Evolutionary conservation across 2,797 vertebrate species (phyloP), one percentile per base, ranked within the genome.

Genomic region (Anolis apletophallus): DNA sequence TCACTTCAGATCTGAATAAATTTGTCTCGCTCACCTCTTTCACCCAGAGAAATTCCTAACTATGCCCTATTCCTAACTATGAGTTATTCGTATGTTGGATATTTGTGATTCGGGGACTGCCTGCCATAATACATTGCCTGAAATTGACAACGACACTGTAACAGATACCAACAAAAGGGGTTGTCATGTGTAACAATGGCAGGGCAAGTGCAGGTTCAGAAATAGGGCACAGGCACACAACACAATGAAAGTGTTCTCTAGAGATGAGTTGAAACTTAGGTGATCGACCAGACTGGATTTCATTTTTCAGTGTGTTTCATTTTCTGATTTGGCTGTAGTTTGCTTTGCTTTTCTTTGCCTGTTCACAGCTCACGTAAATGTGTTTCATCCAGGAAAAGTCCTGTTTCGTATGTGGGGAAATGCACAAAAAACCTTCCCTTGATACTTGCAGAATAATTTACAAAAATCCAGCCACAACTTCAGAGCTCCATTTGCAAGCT

Each of bases 231-330:
- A 80, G 17, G 64, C 50, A 23, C 16, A 74, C 23, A 80, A 23
- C 55, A 73, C 32, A 80, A 69, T 80, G n/a, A 72, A 75, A 71
- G 52, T 55, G 69, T 80, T 87, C 61, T 80, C 36, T 76, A 46
- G 77, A 69, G 36, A 81, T 36, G 16, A 59, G 40, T 75, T 73
- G n/a, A 80, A 84, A 68, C 3, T 9, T 32, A 75, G 46, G 50
- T 69, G 50, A 71, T 57, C 54, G 36, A 54, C 13, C 67, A 67
- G 3, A 19, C 12, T 81, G 52, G n/a, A 74, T 73, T 73, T 73
- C 11, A 71, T 79, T 55, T 81, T 71, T 50, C 32, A 10, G 32
- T 54, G 50, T 80, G 19, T 85, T 40, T 85, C 12, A 46, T 59
- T 71, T 79, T 50, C 29, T 29, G 19, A 14, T 71, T 85, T 32